Conservation (phyloP, 1,140 invertebrate species). For the Dinoponera quadriceps region DNA sequence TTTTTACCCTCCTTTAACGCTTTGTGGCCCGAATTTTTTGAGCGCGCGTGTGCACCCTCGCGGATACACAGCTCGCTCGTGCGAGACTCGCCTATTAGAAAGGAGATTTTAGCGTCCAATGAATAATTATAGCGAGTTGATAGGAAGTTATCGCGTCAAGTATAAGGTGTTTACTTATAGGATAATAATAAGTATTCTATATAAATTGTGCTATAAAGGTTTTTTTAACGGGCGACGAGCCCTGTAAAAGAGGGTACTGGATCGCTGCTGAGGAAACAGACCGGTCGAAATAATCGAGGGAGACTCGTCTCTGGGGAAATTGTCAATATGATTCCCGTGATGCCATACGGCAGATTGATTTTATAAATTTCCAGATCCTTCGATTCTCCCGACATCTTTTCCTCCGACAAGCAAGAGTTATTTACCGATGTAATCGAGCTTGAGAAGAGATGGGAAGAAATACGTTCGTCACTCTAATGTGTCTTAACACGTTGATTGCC, state of each 20-base stretch:
- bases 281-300: conserved; percentile 11
- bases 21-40: conserved; percentile 12
- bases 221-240: background rate
- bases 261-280: conserved; percentile 17
- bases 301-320: background rate
- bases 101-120: conserved; percentile 11
- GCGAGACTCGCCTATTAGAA: background rate
- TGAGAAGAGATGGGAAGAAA: too few relatives aligned
- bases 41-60: background rate
- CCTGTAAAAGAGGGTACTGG: conserved; percentile 22
- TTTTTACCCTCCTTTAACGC: conserved; percentile 9
- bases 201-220: conserved; percentile 20
- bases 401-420: too few relatives aligned
- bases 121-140: conserved; percentile 21
- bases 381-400: too few relatives aligned
- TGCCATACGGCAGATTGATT: too few relatives aligned
- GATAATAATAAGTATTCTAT: conserved; percentile 36
- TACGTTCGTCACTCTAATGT: too few relatives aligned
- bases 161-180: conserved; percentile 15
- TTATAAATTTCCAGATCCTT: too few relatives aligned
- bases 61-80: background rate
- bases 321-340: background rate
- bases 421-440: too few relatives aligned
- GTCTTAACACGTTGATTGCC: too few relatives aligned
- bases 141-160: conserved; percentile 24